Base-by-base conservation (phyloP, 2,888 invertebrate species). In the Hylaea fasciaria region DNA sequence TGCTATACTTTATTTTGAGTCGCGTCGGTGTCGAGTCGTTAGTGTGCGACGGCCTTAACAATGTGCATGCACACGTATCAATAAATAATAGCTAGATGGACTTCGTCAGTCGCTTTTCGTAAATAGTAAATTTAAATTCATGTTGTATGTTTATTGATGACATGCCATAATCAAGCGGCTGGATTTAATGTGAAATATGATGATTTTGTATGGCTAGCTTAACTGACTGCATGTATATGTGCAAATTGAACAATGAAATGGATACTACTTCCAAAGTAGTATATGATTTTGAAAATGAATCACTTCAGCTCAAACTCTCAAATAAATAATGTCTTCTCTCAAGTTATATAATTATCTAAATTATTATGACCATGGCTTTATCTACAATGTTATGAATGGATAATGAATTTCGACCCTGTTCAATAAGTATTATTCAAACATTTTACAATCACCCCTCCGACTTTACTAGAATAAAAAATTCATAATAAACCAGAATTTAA, bases 341-440 rank as follows among this genome's bases (percentile, higher is more conserved):
- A 40, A 40, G 17, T 40, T 49, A 49, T 49, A 49, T 5, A 22
- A 22, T 22, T 22, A 22, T n/a, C n/a, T 46, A 48, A 52, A 52
- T 52, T 41, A 57, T 32, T 22, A 58, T 52, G 35, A 35, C 46
- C 50, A 50, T 60, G 49, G 14, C 2, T 54, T 59, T 55, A 60
- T 60, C 4, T 60, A 56, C 60, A 55, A 32, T 54, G 41, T 32
- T 32, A 32, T 32, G 32, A 32, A 55, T 46, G 40, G 28, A 35
- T 60, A 35, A 46, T 61, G 43, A 61, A 37, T 55, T 47, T 39
- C 14, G 46, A 61, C 60, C 60, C 58, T 59, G 58, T 59, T 59
- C 10, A 45, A 45, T 57, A 29, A 49, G 40, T 49, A 22, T 52
- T n/a, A 57, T 47, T 49, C 50, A 28, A 32, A 16, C 16, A 50